Conservation (phyloP, 2,888 invertebrate species). For the Microctonus aethiopoides region DNA sequence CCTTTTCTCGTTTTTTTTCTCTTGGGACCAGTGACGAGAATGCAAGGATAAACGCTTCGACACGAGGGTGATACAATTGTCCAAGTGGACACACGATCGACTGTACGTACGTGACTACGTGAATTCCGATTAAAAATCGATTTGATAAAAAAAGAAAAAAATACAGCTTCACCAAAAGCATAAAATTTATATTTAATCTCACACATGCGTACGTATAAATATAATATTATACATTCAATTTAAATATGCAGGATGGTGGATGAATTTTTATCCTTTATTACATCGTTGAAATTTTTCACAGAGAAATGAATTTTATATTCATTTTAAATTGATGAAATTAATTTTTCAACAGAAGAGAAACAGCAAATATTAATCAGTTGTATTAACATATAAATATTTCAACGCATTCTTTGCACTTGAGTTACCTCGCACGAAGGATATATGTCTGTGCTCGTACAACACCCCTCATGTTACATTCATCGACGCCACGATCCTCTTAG, state of each 20-base stretch:
- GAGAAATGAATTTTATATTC: not conserved
- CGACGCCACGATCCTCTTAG: conserved; percentile 43
- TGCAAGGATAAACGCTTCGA: conserved; percentile 11
- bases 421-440: no score
- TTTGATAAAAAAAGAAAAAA: not conserved
- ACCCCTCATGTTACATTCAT: conserved; percentile 47
- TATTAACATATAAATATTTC: not conserved
- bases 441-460: not conserved
- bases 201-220: not conserved
- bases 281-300: not conserved
- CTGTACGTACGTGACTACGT: conserved; percentile 30
- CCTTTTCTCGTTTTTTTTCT: conserved; percentile 25
- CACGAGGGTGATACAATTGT: conserved; percentile 27
- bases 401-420: not conserved
- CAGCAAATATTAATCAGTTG: not conserved
- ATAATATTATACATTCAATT: not conserved
- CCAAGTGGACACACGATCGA: conserved; percentile 20
- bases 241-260: not conserved
- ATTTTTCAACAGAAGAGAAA: not conserved
- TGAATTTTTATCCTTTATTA: not conserved
- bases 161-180: not conserved
- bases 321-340: not conserved
- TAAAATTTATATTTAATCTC: not conserved
- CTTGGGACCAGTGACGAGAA: conserved; percentile 3
- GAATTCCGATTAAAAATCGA: not conserved